Base-by-base conservation (phyloP, 2,888 invertebrate species). In the Amiota communis region DNA sequence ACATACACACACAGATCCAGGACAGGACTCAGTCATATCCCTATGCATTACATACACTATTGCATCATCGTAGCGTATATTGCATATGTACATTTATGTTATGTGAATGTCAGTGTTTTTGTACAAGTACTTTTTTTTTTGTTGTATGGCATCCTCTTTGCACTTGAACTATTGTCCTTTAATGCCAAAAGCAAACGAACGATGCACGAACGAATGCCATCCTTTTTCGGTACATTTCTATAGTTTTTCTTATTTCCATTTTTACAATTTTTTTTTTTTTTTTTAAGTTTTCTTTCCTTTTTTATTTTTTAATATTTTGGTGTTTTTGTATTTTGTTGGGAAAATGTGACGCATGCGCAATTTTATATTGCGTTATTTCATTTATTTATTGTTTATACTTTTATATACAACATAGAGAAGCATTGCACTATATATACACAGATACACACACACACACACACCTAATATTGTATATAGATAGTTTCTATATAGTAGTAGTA, bases 91-190 rank as follows among this genome's bases (percentile, higher is more conserved):
- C 23, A 23, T 13, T 1, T 2, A 17, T 17, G 17, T 59, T 49
- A 12, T 63, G 59, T 72, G 17, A 57, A 11, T 57, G 64, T 71
- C 61, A 57, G 17, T 65, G 67, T 56, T 63, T 74, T 72, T 72
- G 23, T 68, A 17, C 51, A 11, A 20, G 8, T 36, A 1, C n/a
- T 48, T 23, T 48, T 71, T 56, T 56, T 70, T 49, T 73, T 75
- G 23, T 72, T 70, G 72, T 75, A 36, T 78, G 82, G 83, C 87
- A 82, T 86, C 83, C 87, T 86, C 82, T 79, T 87, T 87, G 88
- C 88, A 87, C 87, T 87, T 87, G 87, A 87, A 88, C 88, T 86
- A 80, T 82, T 87, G 84, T 86, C 88, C 88, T 86, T 86, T 81
- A 78, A 77, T 79, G 78, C 80, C 49, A 51, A 73, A 74, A 36